Evolutionary conservation across 2,888 invertebrate species (phyloP), one percentile per base, ranked within the genome.

Genomic region (Globia sparganii): DNA sequence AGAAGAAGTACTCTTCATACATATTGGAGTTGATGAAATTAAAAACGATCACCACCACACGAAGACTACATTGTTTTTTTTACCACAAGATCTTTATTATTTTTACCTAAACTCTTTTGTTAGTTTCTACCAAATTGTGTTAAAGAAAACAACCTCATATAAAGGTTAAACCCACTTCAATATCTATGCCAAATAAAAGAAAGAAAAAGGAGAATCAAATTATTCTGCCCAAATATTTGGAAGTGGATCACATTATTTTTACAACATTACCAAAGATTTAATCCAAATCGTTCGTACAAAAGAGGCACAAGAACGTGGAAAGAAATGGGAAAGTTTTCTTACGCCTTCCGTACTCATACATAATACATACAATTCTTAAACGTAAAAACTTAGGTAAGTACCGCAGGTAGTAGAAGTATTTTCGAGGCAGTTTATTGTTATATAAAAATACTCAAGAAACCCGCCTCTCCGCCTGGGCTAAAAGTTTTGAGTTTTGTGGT

Each of bases 361-460:
- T 88, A 84, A 81, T 81, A 88, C 88, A 88, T 86, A 86, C 77
- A 87, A 78, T 86, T 75, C 81, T 81, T 81, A 81, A 84, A 86
- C 84, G 79, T 69, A 84, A 81, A 86, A 87, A 87, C 84, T 87
- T 86, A 81, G 80, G 79, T 80, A 81, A 87, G 84, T 80, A 80
- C 84, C 37, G 49, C 31, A 61, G 77, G 65, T 77, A 68, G 72
- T 21, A 56, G 34, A 49, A 71, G 70, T 81, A 71, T 68, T 72
- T 77, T 76, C 11, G 2, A 31, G 34, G 61, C 61, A 80, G 69
- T 86, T 74, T 65, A 65, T 69, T 62, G 46, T 72, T 58, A 37
- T 72, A 67, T 28, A 72, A 25, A 72, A 66, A 65, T 28, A 77
- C 78, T 82, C 37, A 28, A 59, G n/a, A 37, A 58, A 15, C 21